Base-by-base conservation (phyloP, 1,140 invertebrate genomes). In the Pemphigus obesinymphae region DNA sequence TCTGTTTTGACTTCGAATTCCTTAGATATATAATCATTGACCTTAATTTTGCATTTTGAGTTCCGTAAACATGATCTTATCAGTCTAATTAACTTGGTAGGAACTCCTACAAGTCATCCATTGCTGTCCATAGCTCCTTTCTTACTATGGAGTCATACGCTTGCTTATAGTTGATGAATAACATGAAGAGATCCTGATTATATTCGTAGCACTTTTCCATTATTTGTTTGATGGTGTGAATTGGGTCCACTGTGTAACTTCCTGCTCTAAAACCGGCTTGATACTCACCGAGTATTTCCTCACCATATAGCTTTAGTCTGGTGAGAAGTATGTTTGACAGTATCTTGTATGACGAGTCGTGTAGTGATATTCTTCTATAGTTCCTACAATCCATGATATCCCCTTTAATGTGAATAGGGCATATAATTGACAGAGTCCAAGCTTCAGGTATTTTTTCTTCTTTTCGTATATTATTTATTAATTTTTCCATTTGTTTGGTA, bases 71-170 rank as follows among this genome's bases (percentile, higher is more conserved):
- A 68, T 40, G 4, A 68, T 68, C 34, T 17, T 68, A 68, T 40
- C 63, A 68, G 17, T 68, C 63, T 34, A 40, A 68, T 68, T 40
- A 68, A 68, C 29, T 66, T 66, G 15, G 34, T 66, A 66, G 61
- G 61, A n/a, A 68, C 63, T 43, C 34, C 13, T 43, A n/a, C n/a
- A 43, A n/a, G 29, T 68, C 34, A 40, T 68, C 63, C 34, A 68
- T 37, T 37, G 34, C 20, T 10, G 17, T 10, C 34, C 7, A 68
- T 68, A 40, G 63, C 63, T 40, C 10, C 34, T 68, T 15, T 68
- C 34, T 68, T 68, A 68, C 37, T 43, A 40, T 68, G 63, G 63
- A 66, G 20, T 40, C 17, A 40, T 68, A 68, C 37, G 63, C 34
- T 40, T 40, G n/a, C 8, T 53, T 53, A 7, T 43, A 23, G 20